These are phyloP conservation scores for Holcopasites calliopsidis DNA, from an alignment of 1,140 invertebrate genomes.

Conservation along the genomic window DNA sequence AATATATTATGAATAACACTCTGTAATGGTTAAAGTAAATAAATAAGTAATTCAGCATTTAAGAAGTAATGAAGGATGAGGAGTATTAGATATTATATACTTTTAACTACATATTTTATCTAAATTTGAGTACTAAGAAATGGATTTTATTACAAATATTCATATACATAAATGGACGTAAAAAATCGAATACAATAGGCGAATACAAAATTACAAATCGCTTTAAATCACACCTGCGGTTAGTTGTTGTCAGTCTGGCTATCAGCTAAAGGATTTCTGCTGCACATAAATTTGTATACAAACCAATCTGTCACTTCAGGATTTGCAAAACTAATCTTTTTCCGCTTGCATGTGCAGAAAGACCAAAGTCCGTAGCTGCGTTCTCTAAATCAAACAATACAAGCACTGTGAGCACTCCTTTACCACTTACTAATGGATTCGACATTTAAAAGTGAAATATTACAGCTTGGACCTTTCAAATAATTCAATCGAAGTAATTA, in stretches of 20 bases:
- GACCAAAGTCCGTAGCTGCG: not conserved
- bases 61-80: too few relatives aligned
- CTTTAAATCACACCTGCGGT: not conserved
- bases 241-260: not conserved
- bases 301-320: conserved; percentile 67
- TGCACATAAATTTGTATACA: conserved; percentile 53
- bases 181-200: not conserved
- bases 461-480: too few relatives aligned
- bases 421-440: too few relatives aligned
- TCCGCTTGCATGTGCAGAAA: conserved; percentile 8
- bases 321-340: conserved; percentile 63
- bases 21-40: not conserved
- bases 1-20: not conserved
- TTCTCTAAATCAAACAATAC: not conserved
- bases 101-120: too few relatives aligned
- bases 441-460: too few relatives aligned
- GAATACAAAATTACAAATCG: not conserved
- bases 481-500: too few relatives aligned
- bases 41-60: too few relatives aligned
- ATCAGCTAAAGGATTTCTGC: conserved; percentile 10
- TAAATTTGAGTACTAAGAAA: not conserved
- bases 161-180: not conserved
- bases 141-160: conserved; percentile 17
- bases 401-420: not conserved
- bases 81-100: too few relatives aligned